Evolutionary conservation across 1,140 invertebrate species (phyloP).

Genomic region (Asbolus verrucosus): DNA sequence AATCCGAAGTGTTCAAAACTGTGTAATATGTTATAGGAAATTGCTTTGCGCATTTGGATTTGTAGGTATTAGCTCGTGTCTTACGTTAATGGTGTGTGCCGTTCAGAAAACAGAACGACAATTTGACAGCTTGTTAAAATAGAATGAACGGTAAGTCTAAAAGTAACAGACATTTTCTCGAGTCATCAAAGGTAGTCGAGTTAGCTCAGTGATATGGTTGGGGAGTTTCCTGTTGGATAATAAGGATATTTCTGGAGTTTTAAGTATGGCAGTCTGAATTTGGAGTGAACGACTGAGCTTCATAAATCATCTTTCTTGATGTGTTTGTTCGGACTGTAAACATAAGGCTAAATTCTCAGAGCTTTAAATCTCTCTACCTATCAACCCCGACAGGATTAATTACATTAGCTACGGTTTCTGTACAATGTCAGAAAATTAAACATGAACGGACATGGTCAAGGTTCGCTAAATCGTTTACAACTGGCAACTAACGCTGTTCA

Average conservation of each 20-base stretch:
- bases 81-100: background rate
- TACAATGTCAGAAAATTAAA: slow-evolving; percentile 43
- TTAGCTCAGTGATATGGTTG: too few species aligned
- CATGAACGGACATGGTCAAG: slow-evolving; percentile 39
- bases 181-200: too few species aligned
- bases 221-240: background rate
- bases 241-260: slow-evolving; percentile 13
- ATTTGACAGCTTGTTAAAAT: slow-evolving; percentile 2
- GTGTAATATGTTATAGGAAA: background rate
- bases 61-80: slow-evolving; percentile 3
- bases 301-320: slow-evolving; percentile 44
- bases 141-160: background rate
- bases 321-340: slow-evolving; percentile 44
- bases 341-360: slow-evolving; percentile 43
- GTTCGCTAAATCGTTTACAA: slow-evolving; percentile 22
- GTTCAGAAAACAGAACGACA: background rate
- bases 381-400: slow-evolving; percentile 44
- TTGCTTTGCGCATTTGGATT: background rate
- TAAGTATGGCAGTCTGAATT: slow-evolving; percentile 22
- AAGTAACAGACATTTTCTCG: background rate
- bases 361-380: slow-evolving; percentile 43
- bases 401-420: slow-evolving; percentile 41
- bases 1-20: background rate
- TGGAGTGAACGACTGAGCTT: slow-evolving; percentile 38
- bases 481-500: too few species aligned